phyloP scores from a whole-genome alignment of 2,113 vertebrate species.

The Pagrus major region DNA sequence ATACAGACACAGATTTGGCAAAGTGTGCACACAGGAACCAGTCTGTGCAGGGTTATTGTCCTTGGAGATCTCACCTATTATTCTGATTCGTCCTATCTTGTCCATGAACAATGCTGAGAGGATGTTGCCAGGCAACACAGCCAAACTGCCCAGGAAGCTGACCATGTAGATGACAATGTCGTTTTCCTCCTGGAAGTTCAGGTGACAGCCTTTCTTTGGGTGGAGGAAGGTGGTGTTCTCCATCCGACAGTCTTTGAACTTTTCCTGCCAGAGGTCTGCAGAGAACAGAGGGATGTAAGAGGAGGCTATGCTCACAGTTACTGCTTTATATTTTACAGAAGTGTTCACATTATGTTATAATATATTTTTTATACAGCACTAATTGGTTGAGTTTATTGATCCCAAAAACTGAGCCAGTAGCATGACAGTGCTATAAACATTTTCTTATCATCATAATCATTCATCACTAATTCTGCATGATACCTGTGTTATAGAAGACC shows the following conservation, averaged over 20 bases:
- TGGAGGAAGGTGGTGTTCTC: conserved; percentile 89
- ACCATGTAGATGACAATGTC: conserved; percentile 97
- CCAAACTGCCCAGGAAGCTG: conserved; percentile 95
- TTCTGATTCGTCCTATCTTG: conserved; percentile 93
- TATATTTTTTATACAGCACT: conserved; percentile 9
- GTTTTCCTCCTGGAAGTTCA: conserved; percentile 95
- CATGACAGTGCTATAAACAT: background rate
- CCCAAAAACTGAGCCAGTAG: background rate
- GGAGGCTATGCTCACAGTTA: background rate
- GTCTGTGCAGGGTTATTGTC: background rate
- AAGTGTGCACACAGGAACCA: background rate
- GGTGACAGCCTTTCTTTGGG: conserved; percentile 92
- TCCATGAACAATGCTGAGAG: conserved; percentile 97
- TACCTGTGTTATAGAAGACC: conserved; percentile 95
- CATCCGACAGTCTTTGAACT: conserved; percentile 92
- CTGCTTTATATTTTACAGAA: background rate
- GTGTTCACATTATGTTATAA: background rate
- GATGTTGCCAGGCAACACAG: conserved; percentile 96
- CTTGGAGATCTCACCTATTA: conserved; percentile 90
- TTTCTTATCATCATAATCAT: background rate
- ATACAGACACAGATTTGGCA: background rate
- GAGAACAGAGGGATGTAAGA: conserved; percentile 32
- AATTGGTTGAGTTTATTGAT: background rate
- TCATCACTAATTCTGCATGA: background rate
- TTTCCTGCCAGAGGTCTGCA: conserved; percentile 92